Percentiles rank a stretch among this genome's conserved stretches.
phyloP scores from a whole-genome alignment of 2,888 invertebrate genomes.

The Andrena dorsata region DNA sequence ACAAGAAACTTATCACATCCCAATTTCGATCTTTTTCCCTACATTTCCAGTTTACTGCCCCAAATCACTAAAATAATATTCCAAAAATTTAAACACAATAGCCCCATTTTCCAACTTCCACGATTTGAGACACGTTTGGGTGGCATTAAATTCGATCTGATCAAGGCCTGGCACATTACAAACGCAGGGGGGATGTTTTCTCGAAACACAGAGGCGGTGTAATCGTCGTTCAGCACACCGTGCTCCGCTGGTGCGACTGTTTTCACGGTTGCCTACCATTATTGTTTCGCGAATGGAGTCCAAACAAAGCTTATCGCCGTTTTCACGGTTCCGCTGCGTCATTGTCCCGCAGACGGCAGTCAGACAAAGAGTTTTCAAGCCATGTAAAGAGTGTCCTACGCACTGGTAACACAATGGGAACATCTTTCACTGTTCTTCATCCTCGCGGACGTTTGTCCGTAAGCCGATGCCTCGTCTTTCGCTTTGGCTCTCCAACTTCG shows the following conservation, averaged over 20 bases:
- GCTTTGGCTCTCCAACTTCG: conserved; percentile 25
- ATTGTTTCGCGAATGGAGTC: conserved; percentile 48
- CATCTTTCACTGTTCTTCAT: conserved; percentile 37
- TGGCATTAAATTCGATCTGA: too few species aligned
- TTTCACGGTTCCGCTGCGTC: conserved; percentile 51
- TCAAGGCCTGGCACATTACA: neutral
- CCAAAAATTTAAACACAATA: too few species aligned
- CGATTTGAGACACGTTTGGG: too few species aligned
- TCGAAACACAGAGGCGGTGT: neutral
- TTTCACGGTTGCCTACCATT: conserved; percentile 50
- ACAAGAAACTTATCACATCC: too few species aligned
- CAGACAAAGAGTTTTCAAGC: conserved; percentile 59
- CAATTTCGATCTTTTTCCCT: too few species aligned
- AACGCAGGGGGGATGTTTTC: conserved; percentile 22
- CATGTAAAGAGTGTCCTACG: conserved; percentile 48
- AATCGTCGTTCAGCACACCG: conserved; percentile 18
- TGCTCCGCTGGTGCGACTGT: conserved; percentile 1
- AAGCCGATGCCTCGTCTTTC: conserved; percentile 1
- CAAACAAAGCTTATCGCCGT: conserved; percentile 56
- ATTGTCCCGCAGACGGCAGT: conserved; percentile 45
- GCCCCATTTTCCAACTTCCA: too few species aligned
- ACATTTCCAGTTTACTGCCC: too few species aligned
- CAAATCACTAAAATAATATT: too few species aligned
- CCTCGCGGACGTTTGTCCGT: neutral
- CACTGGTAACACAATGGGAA: conserved; percentile 40